Percentiles rank a stretch among this genome's conserved stretches.
These are phyloP conservation scores for Cynoglossus semilaevis DNA, from an alignment of 2,113 vertebrate genomes.

Conservation along the genomic window DNA sequence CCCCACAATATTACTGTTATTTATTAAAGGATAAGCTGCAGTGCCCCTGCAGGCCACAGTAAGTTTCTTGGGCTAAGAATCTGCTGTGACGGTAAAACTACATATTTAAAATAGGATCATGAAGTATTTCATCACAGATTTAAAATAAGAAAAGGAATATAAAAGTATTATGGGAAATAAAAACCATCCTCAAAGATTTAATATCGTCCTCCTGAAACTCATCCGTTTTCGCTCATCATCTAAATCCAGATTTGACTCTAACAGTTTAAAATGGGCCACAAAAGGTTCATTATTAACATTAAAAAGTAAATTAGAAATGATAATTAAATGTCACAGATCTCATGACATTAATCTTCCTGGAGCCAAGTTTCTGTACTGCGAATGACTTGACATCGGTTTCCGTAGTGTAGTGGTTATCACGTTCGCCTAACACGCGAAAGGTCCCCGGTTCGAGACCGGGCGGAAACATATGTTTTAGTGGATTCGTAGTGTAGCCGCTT, in stretches of 20 bases:
- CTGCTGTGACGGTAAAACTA: too few relatives aligned
- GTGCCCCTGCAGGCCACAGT: too few relatives aligned
- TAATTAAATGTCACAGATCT: slow-evolving; percentile 38
- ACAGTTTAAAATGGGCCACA: slow-evolving; percentile 4
- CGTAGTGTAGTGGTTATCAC: slow-evolving; percentile 95
- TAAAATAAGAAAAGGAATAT: neutral
- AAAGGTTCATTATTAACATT: slow-evolving; percentile 36
- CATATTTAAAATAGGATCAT: too few relatives aligned
- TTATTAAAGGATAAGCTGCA: too few relatives aligned
- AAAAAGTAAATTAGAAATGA: slow-evolving; percentile 24
- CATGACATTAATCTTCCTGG: slow-evolving; percentile 25
- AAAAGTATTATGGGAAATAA: too few relatives aligned
- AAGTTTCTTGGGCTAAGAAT: too few relatives aligned
- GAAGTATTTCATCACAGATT: slow-evolving; percentile 49
- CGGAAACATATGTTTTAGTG: too few relatives aligned
- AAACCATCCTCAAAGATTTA: slow-evolving; percentile 29
- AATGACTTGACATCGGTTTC: too few relatives aligned
- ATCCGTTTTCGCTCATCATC: slow-evolving; percentile 17
- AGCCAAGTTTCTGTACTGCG: too few relatives aligned
- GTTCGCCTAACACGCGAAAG: slow-evolving; percentile 92
- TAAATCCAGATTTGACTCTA: slow-evolving; percentile 31
- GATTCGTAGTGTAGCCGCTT: too few relatives aligned
- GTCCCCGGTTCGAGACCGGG: slow-evolving; percentile 91
- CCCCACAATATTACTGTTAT: too few relatives aligned
- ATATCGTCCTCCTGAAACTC: slow-evolving; percentile 28